Conservation (phyloP, 2,797 vertebrate genomes). For the Enteromius radiatus region DNA sequence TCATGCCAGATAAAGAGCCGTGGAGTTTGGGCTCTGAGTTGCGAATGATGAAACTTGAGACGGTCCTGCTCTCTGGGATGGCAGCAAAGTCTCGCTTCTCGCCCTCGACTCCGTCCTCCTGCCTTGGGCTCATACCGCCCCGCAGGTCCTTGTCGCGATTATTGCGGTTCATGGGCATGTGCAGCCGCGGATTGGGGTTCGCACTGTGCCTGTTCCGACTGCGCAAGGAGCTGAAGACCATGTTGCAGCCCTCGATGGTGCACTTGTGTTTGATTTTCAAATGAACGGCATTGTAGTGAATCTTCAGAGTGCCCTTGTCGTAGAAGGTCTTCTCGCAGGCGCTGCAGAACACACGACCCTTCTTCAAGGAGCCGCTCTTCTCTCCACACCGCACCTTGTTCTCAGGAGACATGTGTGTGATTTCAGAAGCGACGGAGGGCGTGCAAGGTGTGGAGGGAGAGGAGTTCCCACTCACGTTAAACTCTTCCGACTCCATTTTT, state of each 20-base stretch:
- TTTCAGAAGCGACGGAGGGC: slow-evolving; percentile 82
- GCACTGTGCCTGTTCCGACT: slow-evolving; percentile 98
- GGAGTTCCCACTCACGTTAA: slow-evolving; percentile 80
- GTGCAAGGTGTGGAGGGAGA: slow-evolving; percentile 83
- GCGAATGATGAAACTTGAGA: slow-evolving; percentile 79
- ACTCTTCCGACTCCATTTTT: slow-evolving; percentile 84
- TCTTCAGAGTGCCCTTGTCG: slow-evolving; percentile 98
- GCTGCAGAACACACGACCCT: slow-evolving; percentile 94
- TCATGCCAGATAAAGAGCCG: slow-evolving; percentile 78
- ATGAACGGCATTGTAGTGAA: slow-evolving; percentile 98
- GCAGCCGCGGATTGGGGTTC: slow-evolving; percentile 96
- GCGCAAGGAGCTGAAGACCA: slow-evolving; percentile 96
- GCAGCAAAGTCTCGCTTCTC: slow-evolving; percentile 72
- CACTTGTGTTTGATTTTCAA: slow-evolving; percentile 99
- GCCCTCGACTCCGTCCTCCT: slow-evolving; percentile 74
- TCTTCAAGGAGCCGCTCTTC: slow-evolving; percentile 82
- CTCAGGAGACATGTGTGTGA: slow-evolving; percentile 85
- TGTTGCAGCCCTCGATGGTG: slow-evolving; percentile 97
- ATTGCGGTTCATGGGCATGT: slow-evolving; percentile 98
- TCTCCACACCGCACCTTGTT: slow-evolving; percentile 82
- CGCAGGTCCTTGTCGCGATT: slow-evolving; percentile 93
- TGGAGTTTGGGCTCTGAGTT: slow-evolving; percentile 84
- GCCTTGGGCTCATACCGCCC: slow-evolving; percentile 73
- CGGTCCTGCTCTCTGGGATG: slow-evolving; percentile 77
- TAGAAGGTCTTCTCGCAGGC: slow-evolving; percentile 99